A percentile compares a stretch with the other conserved stretches of the same genome.
These are phyloP conservation scores for Echinarachnius parma DNA, from an alignment of 53 echinoderm and acorn worm species.

Conservation along the genomic window DNA sequence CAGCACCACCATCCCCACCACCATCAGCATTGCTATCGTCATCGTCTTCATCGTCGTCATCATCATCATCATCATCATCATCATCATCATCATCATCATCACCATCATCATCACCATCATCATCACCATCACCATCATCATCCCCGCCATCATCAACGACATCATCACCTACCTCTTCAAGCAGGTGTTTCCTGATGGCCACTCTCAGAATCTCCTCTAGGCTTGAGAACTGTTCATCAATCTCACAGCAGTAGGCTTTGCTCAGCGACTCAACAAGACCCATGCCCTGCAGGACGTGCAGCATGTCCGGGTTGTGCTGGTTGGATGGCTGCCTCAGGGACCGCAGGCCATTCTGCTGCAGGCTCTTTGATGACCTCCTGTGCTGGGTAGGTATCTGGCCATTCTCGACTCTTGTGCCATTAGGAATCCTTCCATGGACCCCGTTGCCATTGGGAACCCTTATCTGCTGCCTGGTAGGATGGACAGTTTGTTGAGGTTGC, in stretches of 20 bases:
- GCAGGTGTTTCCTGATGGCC: conserved; percentile 65
- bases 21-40: no score
- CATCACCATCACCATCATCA: no score
- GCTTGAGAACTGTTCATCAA: conserved; percentile 67
- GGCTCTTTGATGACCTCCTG: neutral
- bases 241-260: conserved; percentile 67
- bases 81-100: no score
- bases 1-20: no score
- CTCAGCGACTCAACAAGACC: conserved; percentile 67
- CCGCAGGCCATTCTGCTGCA: neutral
- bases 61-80: no score
- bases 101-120: no score
- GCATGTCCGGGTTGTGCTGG: conserved; percentile 28
- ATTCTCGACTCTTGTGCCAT: no score
- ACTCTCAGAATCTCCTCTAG: conserved; percentile 75
- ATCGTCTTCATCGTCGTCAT: no score
- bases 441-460: neutral
- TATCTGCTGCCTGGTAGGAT: neutral
- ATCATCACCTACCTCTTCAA: no score
- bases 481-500: neutral
- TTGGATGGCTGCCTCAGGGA: neutral
- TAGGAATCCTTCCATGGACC: no score
- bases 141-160: no score
- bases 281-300: conserved; percentile 56
- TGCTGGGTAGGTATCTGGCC: no score